Evolutionary conservation across 2,113 vertebrate species (phyloP).

Genomic region (Progne subis): DNA sequence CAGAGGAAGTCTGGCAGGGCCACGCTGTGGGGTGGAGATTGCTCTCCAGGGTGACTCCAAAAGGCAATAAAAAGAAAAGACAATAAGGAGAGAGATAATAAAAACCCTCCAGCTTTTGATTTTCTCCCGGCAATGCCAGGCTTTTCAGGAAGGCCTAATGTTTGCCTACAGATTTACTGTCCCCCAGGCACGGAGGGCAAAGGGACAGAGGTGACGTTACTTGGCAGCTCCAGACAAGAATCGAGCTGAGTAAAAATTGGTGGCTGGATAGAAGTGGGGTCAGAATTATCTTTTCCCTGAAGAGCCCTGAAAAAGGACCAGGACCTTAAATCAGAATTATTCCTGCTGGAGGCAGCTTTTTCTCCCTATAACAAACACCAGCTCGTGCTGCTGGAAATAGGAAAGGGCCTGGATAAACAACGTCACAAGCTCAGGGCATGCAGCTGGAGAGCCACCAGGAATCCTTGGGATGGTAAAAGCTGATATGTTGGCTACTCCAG

Average conservation of each 20-base stretch:
- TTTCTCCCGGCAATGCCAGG: background rate
- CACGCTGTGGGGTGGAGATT: constrained; percentile 32
- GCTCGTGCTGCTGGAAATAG: background rate
- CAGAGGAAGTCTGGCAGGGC: constrained; percentile 64
- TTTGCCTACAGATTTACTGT: constrained; percentile 59
- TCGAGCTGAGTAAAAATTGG: background rate
- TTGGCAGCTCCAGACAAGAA: background rate
- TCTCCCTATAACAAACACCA: background rate
- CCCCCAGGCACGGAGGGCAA: constrained; percentile 19
- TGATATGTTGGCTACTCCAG: background rate
- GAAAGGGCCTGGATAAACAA: background rate
- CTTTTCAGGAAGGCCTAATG: constrained; percentile 59
- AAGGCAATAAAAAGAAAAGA: constrained; percentile 55
- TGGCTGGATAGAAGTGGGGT: background rate
- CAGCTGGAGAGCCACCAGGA: background rate
- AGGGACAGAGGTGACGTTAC: background rate
- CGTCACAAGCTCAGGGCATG: background rate
- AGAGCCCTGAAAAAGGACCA: background rate
- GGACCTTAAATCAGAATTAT: background rate
- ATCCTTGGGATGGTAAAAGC: background rate
- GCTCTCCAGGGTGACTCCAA: constrained; percentile 60
- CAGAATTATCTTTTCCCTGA: background rate
- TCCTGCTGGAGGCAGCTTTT: background rate
- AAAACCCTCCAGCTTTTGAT: constrained; percentile 48
- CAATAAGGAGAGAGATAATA: constrained; percentile 67